Percentiles rank a stretch among this genome's conserved stretches.
These are phyloP conservation scores for Istiophorus platypterus DNA, from an alignment of 2,113 vertebrate genomes.

Conservation along the genomic window DNA sequence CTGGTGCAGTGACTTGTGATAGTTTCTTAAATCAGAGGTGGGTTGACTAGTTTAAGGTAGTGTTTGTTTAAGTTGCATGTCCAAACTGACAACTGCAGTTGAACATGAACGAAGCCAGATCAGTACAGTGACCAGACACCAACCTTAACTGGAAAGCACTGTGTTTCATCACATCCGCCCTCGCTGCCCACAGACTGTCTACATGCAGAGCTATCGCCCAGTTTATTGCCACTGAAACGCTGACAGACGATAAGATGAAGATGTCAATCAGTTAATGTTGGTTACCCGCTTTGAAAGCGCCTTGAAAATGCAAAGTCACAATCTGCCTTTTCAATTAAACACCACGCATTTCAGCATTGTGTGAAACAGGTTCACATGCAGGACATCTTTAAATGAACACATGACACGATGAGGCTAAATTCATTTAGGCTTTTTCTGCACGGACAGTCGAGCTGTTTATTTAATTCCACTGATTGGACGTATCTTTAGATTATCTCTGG, in stretches of 20 bases:
- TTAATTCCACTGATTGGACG: not conserved
- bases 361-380: not conserved
- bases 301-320: not conserved
- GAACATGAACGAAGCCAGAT: not conserved
- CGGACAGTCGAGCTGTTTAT: not conserved
- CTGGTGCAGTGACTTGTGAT: not conserved
- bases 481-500: not conserved
- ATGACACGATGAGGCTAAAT: not conserved
- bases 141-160: not conserved
- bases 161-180: not conserved
- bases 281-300: not conserved
- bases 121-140: not conserved
- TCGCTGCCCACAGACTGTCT: not conserved
- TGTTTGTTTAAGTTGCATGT: not conserved
- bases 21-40: not conserved
- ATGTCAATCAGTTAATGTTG: not conserved
- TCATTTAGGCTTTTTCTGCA: not conserved
- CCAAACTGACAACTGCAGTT: not conserved
- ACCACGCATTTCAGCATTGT: not conserved
- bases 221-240: not conserved
- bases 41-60: no score
- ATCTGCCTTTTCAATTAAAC: not conserved
- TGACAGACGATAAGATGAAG: not conserved
- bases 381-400: not conserved
- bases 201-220: not conserved